Evolutionary conservation across 2,797 vertebrate genomes (phyloP).

Genomic region (Megaceryle alcyon): DNA sequence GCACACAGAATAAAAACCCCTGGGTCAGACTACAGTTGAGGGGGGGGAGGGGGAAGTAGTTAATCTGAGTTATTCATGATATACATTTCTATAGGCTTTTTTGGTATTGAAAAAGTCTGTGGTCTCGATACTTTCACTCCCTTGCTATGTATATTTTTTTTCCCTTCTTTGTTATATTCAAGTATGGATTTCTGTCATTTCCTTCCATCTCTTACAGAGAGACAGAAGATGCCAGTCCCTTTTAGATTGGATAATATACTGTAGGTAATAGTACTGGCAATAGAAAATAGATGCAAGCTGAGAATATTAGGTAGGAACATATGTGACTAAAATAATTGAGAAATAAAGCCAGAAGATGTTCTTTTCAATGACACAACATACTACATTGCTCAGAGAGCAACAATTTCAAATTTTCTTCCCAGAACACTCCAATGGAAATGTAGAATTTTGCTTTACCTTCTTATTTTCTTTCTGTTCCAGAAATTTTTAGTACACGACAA

Average conservation of each 20-base stretch:
- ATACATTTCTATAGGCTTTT: background rate
- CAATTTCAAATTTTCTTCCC: slow-evolving; percentile 39
- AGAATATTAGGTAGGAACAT: slow-evolving; percentile 75
- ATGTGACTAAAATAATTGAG: slow-evolving; percentile 78
- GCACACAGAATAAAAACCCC: background rate
- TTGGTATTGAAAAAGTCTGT: background rate
- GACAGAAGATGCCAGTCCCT: slow-evolving; percentile 65
- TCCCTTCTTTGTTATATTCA: slow-evolving; percentile 62
- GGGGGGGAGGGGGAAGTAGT: background rate
- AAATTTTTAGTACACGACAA: slow-evolving; percentile 79
- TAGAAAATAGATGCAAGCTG: slow-evolving; percentile 74
- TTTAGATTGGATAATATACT: slow-evolving; percentile 70
- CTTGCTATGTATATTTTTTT: background rate
- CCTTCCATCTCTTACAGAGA: slow-evolving; percentile 26
- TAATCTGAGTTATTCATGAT: background rate
- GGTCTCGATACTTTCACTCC: background rate
- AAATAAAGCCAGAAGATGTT: slow-evolving; percentile 73
- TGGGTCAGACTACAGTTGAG: background rate
- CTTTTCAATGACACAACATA: slow-evolving; percentile 48
- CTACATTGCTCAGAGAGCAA: slow-evolving; percentile 37
- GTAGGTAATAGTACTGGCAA: slow-evolving; percentile 69
- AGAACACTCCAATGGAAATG: slow-evolving; percentile 60
- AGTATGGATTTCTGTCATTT: slow-evolving; percentile 40
- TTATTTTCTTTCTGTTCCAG: slow-evolving; percentile 81
- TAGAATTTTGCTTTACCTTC: slow-evolving; percentile 76